Conservation (phyloP, 2,113 vertebrate species). For the Archocentrus centrarchus region DNA sequence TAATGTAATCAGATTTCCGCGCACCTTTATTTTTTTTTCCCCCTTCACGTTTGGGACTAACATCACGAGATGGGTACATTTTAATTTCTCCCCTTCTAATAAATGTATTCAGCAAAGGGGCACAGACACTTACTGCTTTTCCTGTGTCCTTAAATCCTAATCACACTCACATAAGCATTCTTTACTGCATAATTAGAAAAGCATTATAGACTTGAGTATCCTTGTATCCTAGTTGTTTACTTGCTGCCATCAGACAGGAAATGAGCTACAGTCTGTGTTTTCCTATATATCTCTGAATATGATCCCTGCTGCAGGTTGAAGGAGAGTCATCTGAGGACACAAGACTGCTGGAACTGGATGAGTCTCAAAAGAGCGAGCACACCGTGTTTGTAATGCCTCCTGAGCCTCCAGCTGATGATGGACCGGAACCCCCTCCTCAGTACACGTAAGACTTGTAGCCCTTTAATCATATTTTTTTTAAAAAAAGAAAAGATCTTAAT, state of each 20-base stretch:
- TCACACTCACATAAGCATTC: slow-evolving; percentile 9
- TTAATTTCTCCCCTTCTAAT: background rate
- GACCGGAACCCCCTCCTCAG: slow-evolving; percentile 77
- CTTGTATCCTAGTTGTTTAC: background rate
- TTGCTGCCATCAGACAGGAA: slow-evolving; percentile 11
- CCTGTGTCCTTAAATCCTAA: slow-evolving; percentile 9
- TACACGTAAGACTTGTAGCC: slow-evolving; percentile 84
- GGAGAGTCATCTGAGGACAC: slow-evolving; percentile 89
- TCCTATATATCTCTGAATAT: slow-evolving; percentile 7
- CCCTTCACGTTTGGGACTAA: slow-evolving; percentile 2
- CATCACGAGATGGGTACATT: background rate
- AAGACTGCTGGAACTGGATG: slow-evolving; percentile 92
- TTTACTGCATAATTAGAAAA: slow-evolving; percentile 1
- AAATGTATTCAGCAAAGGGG: background rate
- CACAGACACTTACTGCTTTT: slow-evolving; percentile 40
- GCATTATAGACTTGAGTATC: background rate
- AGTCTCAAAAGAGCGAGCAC: slow-evolving; percentile 97
- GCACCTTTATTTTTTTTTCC: background rate
- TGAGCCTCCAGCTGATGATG: slow-evolving; percentile 84
- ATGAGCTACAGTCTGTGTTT: background rate
- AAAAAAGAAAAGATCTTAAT: background rate
- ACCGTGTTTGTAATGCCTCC: slow-evolving; percentile 96
- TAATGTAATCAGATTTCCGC: slow-evolving; percentile 46
- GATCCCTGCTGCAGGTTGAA: slow-evolving; percentile 83
- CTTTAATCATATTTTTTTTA: background rate